Percentiles rank a stretch among this genome's conserved stretches.
Conservation (phyloP, 2,797 vertebrate species). For the Sternarchorhynchus goeldii region DNA sequence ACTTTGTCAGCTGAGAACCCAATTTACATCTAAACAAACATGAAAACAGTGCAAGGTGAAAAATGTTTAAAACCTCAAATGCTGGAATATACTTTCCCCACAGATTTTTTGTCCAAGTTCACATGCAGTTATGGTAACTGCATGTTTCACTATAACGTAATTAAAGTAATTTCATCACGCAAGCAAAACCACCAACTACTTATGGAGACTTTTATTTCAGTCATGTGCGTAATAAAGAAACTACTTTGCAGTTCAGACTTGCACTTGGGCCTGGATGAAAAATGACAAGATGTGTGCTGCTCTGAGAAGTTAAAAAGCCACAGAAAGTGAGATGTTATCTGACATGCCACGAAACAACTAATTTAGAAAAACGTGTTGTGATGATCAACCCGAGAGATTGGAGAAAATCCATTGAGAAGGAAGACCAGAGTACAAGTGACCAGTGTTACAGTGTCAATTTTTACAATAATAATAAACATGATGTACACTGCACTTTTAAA, state of each 20-base stretch:
- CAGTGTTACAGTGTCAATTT: too few species aligned
- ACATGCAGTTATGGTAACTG: not conserved
- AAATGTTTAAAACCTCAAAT: too few species aligned
- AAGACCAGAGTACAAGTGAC: too few species aligned
- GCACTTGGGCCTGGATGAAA: not conserved
- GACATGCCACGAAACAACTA: not conserved
- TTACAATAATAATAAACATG: too few species aligned
- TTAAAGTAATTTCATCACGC: not conserved
- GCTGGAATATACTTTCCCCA: too few species aligned
- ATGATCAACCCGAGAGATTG: not conserved
- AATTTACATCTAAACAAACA: too few species aligned
- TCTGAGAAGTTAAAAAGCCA: not conserved
- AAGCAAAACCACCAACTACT: not conserved
- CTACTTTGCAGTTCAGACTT: not conserved
- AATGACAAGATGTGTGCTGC: too few species aligned
- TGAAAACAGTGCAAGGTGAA: too few species aligned
- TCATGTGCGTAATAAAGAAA: slow-evolving; percentile 19
- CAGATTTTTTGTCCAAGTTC: too few species aligned
- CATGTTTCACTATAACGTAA: not conserved
- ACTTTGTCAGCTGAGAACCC: too few species aligned
- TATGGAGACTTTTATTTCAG: not conserved
- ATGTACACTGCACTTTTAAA: too few species aligned
- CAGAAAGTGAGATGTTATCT: not conserved
- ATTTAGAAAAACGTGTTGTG: not conserved
- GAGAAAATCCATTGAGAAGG: not conserved